Conservation (phyloP, 2,888 invertebrate genomes). For the Ochropacha duplaris region DNA sequence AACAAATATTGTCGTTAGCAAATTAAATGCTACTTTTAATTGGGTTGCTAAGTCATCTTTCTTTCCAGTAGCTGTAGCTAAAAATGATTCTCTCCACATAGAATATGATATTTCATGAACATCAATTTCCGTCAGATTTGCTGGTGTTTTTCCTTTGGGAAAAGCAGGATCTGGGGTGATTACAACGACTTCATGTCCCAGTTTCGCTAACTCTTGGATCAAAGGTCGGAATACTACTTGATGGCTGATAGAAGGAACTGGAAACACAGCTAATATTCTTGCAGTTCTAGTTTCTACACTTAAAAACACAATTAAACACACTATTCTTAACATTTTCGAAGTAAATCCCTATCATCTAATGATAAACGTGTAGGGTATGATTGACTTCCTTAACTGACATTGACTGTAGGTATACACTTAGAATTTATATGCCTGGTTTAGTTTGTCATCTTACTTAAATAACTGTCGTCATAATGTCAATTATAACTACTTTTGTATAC, state of each 20-base stretch:
- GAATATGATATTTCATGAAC: slow-evolving; percentile 49
- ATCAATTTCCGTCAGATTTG: slow-evolving; percentile 66
- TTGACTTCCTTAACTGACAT: not conserved
- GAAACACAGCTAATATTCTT: slow-evolving; percentile 46
- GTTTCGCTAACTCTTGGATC: slow-evolving; percentile 55
- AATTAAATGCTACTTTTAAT: slow-evolving; percentile 4
- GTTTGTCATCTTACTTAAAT: not conserved
- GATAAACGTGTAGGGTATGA: not conserved
- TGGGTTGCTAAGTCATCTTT: slow-evolving; percentile 14
- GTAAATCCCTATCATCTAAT: not conserved
- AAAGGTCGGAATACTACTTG: slow-evolving; percentile 65
- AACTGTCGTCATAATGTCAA: not conserved
- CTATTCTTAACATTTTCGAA: not conserved
- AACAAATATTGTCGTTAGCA: slow-evolving; percentile 16
- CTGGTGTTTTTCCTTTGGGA: slow-evolving; percentile 35
- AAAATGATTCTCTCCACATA: slow-evolving; percentile 21
- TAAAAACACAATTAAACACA: not conserved
- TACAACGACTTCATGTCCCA: slow-evolving; percentile 70
- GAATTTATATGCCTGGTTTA: not conserved
- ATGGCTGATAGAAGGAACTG: slow-evolving; percentile 70
- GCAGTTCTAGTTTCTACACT: slow-evolving; percentile 19
- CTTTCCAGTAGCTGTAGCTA: slow-evolving; percentile 13
- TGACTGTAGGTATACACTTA: not conserved
- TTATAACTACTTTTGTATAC: no score
- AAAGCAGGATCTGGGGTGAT: slow-evolving; percentile 65